Evolutionary conservation across 2,797 vertebrate genomes (phyloP), one percentile per base, ranked within the genome.

Genomic region (Ibycter americanus): DNA sequence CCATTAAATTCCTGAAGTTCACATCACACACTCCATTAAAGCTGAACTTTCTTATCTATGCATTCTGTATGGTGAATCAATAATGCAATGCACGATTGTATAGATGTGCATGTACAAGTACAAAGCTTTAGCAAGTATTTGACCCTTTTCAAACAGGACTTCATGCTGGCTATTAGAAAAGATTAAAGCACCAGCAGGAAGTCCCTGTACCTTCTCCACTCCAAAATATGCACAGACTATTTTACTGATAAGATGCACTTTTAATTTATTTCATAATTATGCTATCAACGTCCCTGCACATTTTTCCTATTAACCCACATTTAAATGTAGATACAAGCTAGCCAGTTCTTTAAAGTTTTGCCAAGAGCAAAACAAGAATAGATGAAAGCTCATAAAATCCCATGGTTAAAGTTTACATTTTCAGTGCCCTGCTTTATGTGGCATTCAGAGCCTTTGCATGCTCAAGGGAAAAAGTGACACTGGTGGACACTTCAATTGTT

Each of bases 271-370:
- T 93, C 15, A 11, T 42, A 78, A 87, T 89, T 84, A 62, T 44
- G 38, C 47, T 90, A 80, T 90, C 89, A 80, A 44, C 38, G 29
- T 90, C 26, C 34, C 31, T 83, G 44, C 82, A 93, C 49, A 81
- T 94, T 94, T 97, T 97, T 84, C 90, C 86, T 92, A 93, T 88
- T 96, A 82, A 73, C n/a, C 70, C 22, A 42, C 32, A 62, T 61
- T 92, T 89, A 70, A 94, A 61, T 66, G 89, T 67, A 55, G 70
- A 86, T 85, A 89, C 42, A 58, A 95, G 18, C 80, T 90, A 65
- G 27, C 38, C 66, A 71, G 62, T 88, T 95, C 92, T 96, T 95
- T 92, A 90, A 93, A 92, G 71, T 42, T 92, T 94, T 93, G 90
- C 94, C 83, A 93, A 81, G 73, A 40, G 29, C 42, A 94, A 71